A percentile compares a stretch with the other conserved stretches of the same genome.
Conservation (phyloP, 1,140 invertebrate species). For the Formica exsecta region DNA sequence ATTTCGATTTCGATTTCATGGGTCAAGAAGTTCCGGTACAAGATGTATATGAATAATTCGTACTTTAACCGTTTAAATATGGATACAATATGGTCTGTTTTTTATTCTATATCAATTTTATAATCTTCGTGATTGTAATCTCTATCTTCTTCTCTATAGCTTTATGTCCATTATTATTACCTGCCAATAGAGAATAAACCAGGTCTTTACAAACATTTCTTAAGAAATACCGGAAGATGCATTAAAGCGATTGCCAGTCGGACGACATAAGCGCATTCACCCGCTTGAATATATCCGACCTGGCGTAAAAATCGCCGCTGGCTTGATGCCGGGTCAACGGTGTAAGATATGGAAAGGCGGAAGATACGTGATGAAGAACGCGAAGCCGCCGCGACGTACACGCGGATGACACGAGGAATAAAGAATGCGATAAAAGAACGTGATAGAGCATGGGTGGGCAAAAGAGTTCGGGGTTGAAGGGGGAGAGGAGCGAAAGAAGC, state of each 20-base stretch:
- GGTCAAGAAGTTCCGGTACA: not conserved
- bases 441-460: constrained; percentile 23
- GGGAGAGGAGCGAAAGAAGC: constrained; percentile 4
- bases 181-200: not conserved
- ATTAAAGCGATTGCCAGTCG: constrained; percentile 21
- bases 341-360: not conserved
- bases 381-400: not conserved
- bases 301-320: constrained; percentile 42
- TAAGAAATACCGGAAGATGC: constrained; percentile 7
- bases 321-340: constrained; percentile 60
- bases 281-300: constrained; percentile 43
- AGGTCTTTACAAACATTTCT: not conserved
- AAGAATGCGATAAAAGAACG: constrained; percentile 48
- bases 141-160: not conserved
- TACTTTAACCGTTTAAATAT: not conserved
- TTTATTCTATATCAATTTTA: constrained; percentile 9
- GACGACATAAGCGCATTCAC: constrained; percentile 34
- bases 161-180: not conserved
- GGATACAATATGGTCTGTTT: not conserved
- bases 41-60: not conserved
- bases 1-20: constrained; percentile 16
- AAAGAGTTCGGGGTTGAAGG: not conserved
- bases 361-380: constrained; percentile 42
- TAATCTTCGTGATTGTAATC: constrained; percentile 7
- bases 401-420: constrained; percentile 49